phyloP scores from a whole-genome alignment of 2,797 vertebrate genomes.

The Siniperca obscura region DNA sequence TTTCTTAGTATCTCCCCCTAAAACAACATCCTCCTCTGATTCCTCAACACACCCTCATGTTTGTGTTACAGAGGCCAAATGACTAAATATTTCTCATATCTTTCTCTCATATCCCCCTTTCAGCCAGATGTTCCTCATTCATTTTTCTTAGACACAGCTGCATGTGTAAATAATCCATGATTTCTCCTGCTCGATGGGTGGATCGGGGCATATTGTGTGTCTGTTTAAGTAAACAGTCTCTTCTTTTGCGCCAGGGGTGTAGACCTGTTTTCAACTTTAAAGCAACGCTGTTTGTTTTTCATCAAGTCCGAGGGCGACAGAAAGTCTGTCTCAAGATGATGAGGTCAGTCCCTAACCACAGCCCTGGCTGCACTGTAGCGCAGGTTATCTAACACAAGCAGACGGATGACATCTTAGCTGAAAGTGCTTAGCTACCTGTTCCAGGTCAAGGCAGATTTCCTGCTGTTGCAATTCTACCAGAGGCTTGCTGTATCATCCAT shows the following conservation, averaged over 20 bases:
- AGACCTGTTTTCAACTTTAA: slow-evolving; percentile 57
- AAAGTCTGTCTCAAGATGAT: slow-evolving; percentile 70
- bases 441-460: slow-evolving; percentile 60
- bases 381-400: slow-evolving; percentile 62
- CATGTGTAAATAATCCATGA: slow-evolving; percentile 87
- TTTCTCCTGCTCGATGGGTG: slow-evolving; percentile 75
- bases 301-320: slow-evolving; percentile 48
- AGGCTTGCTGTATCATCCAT: slow-evolving; percentile 45
- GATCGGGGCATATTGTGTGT: slow-evolving; percentile 69
- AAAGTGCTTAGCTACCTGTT: slow-evolving; percentile 65
- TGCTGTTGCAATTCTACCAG: slow-evolving; percentile 41
- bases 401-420: slow-evolving; percentile 54
- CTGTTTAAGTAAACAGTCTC: slow-evolving; percentile 67
- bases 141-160: slow-evolving; percentile 85
- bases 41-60: slow-evolving; percentile 56
- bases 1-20: slow-evolving; percentile 40
- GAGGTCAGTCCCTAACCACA: slow-evolving; percentile 64
- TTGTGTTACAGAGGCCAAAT: slow-evolving; percentile 65
- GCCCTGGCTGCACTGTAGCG: slow-evolving; percentile 38
- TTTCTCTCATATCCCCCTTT: slow-evolving; percentile 57
- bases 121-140: slow-evolving; percentile 87
- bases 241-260: slow-evolving; percentile 44
- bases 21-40: slow-evolving; percentile 69
- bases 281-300: slow-evolving; percentile 40
- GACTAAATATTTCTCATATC: slow-evolving; percentile 56